Base-by-base conservation (phyloP, 2,113 vertebrate species). In the Xenopus borealis region DNA sequence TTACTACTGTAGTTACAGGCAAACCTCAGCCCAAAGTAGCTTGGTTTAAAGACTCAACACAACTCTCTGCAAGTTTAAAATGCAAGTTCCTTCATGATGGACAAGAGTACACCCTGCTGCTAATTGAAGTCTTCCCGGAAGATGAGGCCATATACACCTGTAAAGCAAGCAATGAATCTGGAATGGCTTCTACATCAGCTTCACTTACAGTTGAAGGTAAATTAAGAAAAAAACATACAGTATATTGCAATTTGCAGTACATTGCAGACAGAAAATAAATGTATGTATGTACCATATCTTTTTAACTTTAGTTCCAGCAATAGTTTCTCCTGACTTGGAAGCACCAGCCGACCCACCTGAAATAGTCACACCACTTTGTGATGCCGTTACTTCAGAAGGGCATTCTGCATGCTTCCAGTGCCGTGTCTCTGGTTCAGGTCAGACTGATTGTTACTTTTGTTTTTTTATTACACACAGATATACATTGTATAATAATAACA, bases 41-140 rank as follows among this genome's bases (percentile, higher is more conserved):
- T 72, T 99, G 97, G 97, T 98, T 92, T 84, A 98, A 98, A 81
- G 94, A 98, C 78, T 95, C 94, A 53, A 95, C 97, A 88, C 87
- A 88, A 44, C 92, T 99, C 74, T 95, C 95, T 18, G 78, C 95
- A 4, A 96, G 97, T 55, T 99, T 98, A 87, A 99, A 99, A 81
- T 95, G 94, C 86, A 98, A 98, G 83, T 95, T 98, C 81, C 94
- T 98, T 59, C 95, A 93, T 0, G 97, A 98, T 1, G 95, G 89
- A n/a, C 90, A 95, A 57, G 94, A 96, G 80, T 92, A 98, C 85
- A 95, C 94, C 0, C 86, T 99, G 58, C 72, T 98, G 70, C 91
- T 99, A 16, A 98, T 99, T 4, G 97, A 99, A 72, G 94, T 94
- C 18, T 99, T 99, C 86, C 95, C 95, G 0, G 97, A 99, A 80